These are phyloP conservation scores for Xanthia togata DNA, from an alignment of 2,888 invertebrate genomes.

Conservation along the genomic window DNA sequence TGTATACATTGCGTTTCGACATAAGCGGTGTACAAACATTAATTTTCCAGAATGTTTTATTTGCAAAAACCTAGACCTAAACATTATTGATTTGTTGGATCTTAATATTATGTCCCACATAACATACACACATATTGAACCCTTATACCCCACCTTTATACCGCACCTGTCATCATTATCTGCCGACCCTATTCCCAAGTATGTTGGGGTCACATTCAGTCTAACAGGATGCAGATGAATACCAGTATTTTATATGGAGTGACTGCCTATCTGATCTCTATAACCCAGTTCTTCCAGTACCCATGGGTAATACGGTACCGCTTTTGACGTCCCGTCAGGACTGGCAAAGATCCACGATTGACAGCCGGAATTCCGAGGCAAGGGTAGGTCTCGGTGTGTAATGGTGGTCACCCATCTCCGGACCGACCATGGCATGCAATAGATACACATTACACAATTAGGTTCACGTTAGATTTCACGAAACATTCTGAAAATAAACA, in stretches of 20 bases:
- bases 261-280: no score
- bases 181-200: background rate
- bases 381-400: background rate
- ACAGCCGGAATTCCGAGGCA: no score
- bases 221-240: background rate
- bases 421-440: background rate
- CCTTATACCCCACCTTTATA: background rate
- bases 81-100: background rate
- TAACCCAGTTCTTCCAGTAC: no score
- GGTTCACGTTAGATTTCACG: background rate
- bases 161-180: background rate
- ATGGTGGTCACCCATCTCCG: no score
- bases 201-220: background rate
- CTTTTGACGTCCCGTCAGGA: no score
- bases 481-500: slow-evolving; percentile 15
- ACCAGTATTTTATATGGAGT: no score
- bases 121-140: background rate
- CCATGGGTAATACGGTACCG: no score
- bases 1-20: background rate
- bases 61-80: background rate
- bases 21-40: background rate
- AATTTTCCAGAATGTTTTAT: background rate
- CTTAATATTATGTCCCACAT: background rate
- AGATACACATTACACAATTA: slow-evolving; percentile 19
- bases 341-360: no score